Evolutionary conservation across 2,113 vertebrate genomes (phyloP).

Genomic region (Chlorodrepanis virens): DNA sequence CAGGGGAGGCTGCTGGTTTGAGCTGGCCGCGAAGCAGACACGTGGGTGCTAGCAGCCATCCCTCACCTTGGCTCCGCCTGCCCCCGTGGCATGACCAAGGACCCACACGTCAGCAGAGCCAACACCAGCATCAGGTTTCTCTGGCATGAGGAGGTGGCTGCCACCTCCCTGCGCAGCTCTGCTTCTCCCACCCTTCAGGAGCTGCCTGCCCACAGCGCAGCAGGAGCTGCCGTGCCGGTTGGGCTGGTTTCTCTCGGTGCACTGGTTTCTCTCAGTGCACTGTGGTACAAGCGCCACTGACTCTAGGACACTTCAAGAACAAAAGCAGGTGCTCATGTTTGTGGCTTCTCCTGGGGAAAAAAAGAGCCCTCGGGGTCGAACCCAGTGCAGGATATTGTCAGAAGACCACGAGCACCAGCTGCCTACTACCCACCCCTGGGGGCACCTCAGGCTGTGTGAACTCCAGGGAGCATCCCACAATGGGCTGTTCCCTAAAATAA

Average conservation of each 20-base stretch:
- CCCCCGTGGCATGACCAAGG: not conserved
- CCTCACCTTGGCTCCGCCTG: not conserved
- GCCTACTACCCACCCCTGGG: not conserved
- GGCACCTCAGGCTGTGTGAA: not conserved
- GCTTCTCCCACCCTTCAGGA: not conserved
- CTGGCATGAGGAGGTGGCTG: not conserved
- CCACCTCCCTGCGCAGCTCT: not conserved
- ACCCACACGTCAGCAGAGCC: not conserved
- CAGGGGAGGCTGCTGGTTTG: not conserved
- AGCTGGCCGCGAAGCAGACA: fast-evolving
- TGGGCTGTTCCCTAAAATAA: not conserved
- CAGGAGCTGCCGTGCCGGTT: not conserved
- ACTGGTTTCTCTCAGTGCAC: not conserved
- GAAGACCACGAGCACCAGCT: not conserved
- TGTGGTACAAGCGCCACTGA: not conserved
- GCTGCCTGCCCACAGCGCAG: not conserved
- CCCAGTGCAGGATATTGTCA: not conserved
- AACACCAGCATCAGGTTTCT: not conserved
- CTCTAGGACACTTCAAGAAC: not conserved
- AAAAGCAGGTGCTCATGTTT: not conserved
- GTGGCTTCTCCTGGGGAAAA: not conserved
- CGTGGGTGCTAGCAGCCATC: not conserved
- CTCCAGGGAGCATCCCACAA: not conserved
- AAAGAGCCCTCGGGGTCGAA: not conserved
- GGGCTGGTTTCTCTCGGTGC: not conserved